A percentile compares a stretch with the other conserved stretches of the same genome.
phyloP scores from a whole-genome alignment of 1,140 invertebrate species.

The Scaptomyza montana region DNA sequence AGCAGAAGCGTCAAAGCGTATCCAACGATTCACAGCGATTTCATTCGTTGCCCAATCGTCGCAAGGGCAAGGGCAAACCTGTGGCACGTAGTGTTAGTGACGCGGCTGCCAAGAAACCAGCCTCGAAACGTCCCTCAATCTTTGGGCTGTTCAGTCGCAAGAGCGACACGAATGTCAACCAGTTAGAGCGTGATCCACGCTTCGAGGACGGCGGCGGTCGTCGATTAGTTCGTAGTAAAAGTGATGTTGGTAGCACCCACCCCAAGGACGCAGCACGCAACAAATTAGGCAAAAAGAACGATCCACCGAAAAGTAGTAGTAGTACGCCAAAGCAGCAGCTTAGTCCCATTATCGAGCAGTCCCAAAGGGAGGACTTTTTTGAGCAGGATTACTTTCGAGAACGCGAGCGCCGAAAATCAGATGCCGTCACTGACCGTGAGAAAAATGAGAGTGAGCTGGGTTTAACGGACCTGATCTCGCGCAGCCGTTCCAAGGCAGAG shows the following conservation, averaged over 20 bases:
- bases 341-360: conserved; percentile 91
- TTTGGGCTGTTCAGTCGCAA: conserved; percentile 86
- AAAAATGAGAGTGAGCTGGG: conserved; percentile 73
- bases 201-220: conserved; percentile 73
- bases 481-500: conserved; percentile 59
- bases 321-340: conserved; percentile 85
- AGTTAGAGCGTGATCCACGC: conserved; percentile 66
- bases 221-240: conserved; percentile 86
- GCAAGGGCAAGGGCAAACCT: conserved; percentile 74
- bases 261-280: conserved; percentile 18
- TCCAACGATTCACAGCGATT: conserved; percentile 64
- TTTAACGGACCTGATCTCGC: conserved; percentile 63
- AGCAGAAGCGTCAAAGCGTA: conserved; percentile 71
- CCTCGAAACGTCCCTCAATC: conserved; percentile 84
- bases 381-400: conserved; percentile 72
- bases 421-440: conserved; percentile 77
- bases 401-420: conserved; percentile 77
- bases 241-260: conserved; percentile 86
- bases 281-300: conserved; percentile 37
- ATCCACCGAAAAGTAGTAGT: conserved; percentile 3
- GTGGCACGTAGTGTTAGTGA: conserved; percentile 85
- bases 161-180: conserved; percentile 73
- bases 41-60: conserved; percentile 75
- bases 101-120: conserved; percentile 84
- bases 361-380: conserved; percentile 88